These are phyloP conservation scores for Macrostomum lignano DNA, from an alignment of 1,140 invertebrate genomes.

Conservation along the genomic window DNA sequence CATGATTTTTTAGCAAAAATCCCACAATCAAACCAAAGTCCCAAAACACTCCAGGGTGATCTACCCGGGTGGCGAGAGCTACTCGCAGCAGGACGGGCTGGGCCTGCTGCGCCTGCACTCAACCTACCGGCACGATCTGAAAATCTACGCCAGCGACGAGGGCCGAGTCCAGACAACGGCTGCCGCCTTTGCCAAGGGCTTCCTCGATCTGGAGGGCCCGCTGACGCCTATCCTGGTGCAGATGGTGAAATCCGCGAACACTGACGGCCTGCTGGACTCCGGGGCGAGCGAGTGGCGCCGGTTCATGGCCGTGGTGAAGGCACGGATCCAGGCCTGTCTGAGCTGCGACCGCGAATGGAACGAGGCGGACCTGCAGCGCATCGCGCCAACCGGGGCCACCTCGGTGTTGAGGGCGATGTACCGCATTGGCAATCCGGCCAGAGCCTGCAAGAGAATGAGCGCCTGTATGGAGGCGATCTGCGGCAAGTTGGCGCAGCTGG, in stretches of 20 bases:
- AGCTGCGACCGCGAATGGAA: slow-evolving; percentile 23
- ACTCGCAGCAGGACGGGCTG: slow-evolving; percentile 33
- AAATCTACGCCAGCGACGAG: slow-evolving; percentile 97
- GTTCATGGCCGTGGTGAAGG: slow-evolving; percentile 48
- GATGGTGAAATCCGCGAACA: slow-evolving; percentile 98
- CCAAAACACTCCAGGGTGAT: too few species aligned
- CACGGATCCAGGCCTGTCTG: slow-evolving; percentile 41
- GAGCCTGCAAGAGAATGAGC: slow-evolving; percentile 38
- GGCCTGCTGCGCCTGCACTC: slow-evolving; percentile 73
- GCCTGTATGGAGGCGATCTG: too few species aligned
- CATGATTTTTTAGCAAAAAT: too few species aligned
- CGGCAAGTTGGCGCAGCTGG: too few species aligned
- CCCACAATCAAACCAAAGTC: too few species aligned
- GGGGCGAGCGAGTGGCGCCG: slow-evolving; percentile 80
- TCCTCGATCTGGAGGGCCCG: slow-evolving; percentile 83
- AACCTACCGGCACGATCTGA: slow-evolving; percentile 88
- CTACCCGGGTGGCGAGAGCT: slow-evolving; percentile 43
- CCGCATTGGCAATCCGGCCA: slow-evolving; percentile 78
- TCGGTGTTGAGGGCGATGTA: slow-evolving; percentile 50
- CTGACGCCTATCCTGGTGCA: slow-evolving; percentile 90
- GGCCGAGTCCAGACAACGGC: slow-evolving; percentile 97
- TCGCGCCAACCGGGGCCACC: slow-evolving; percentile 22
- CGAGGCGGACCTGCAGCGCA: slow-evolving; percentile 3
- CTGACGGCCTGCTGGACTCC: slow-evolving; percentile 83
- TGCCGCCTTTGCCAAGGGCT: slow-evolving; percentile 75